Evolutionary conservation across 1,140 invertebrate species (phyloP).

Genomic region (Leptinotarsa lineolata): DNA sequence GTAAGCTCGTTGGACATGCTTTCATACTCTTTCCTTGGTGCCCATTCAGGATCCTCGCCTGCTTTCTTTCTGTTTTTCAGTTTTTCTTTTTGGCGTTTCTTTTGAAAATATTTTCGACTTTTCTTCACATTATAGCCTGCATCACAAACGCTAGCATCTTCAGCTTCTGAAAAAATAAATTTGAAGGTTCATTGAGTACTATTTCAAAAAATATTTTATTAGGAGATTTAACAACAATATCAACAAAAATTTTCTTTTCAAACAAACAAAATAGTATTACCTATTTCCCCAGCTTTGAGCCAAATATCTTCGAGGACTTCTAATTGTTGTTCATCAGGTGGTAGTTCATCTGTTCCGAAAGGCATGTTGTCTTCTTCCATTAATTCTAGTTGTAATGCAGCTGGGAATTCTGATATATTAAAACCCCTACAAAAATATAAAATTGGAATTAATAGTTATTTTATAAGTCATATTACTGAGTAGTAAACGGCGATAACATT

Average conservation of each 20-base stretch:
- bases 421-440: slow-evolving; percentile 31
- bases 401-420: slow-evolving; percentile 49
- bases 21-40: slow-evolving; percentile 29
- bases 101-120: slow-evolving; percentile 37
- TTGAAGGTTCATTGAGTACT: background rate
- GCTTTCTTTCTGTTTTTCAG: slow-evolving; percentile 32
- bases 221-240: background rate
- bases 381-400: slow-evolving; percentile 56
- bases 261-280: slow-evolving; percentile 48
- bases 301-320: slow-evolving; percentile 81
- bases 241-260: background rate
- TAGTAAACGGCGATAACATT: too few species aligned
- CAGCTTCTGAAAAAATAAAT: slow-evolving; percentile 54
- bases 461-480: too few species aligned
- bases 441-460: background rate
- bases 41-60: slow-evolving; percentile 21
- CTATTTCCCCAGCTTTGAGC: slow-evolving; percentile 80
- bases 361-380: slow-evolving; percentile 57
- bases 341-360: slow-evolving; percentile 53
- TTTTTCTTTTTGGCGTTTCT: slow-evolving; percentile 34
- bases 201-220: background rate
- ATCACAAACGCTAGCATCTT: slow-evolving; percentile 61
- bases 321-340: slow-evolving; percentile 72
- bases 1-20: slow-evolving; percentile 35
- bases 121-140: slow-evolving; percentile 61